Percentiles rank a stretch among this genome's conserved stretches.
These are phyloP conservation scores for Drosophila paulistorum DNA, from an alignment of 1,140 invertebrate species.

Conservation along the genomic window DNA sequence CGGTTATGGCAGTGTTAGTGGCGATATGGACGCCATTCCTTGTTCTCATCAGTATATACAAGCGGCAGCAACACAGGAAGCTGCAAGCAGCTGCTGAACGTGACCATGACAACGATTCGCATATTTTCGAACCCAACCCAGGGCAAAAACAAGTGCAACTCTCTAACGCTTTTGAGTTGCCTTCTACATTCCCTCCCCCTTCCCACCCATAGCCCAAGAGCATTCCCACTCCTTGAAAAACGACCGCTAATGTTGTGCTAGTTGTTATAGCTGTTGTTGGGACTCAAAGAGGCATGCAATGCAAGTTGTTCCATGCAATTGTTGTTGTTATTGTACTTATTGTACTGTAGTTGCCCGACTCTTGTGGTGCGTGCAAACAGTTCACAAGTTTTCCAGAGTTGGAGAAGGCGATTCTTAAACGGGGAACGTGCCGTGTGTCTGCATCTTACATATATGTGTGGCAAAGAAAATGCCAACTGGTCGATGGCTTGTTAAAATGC, in stretches of 20 bases:
- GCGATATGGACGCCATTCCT: constrained; percentile 65
- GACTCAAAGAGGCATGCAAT: constrained; percentile 65
- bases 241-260: constrained; percentile 68
- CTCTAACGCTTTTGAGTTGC: neutral
- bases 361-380: constrained; percentile 55
- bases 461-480: neutral
- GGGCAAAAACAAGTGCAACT: neutral
- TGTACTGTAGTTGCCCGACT: constrained; percentile 39
- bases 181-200: neutral
- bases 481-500: constrained; percentile 16
- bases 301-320: constrained; percentile 42
- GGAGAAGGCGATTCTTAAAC: constrained; percentile 15
- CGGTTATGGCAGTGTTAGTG: constrained; percentile 30
- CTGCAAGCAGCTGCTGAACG: constrained; percentile 62
- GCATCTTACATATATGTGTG: neutral
- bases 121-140: constrained; percentile 12
- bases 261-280: constrained; percentile 72
- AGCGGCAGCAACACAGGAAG: constrained; percentile 50
- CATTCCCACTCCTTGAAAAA: constrained; percentile 4
- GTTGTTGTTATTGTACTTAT: constrained; percentile 8
- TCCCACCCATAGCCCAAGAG: neutral
- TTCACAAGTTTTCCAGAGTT: constrained; percentile 47
- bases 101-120: constrained; percentile 74
- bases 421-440: neutral
- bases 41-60: constrained; percentile 60